phyloP scores from a whole-genome alignment of 2,113 vertebrate genomes.

The Paedocypris sp. region DNA sequence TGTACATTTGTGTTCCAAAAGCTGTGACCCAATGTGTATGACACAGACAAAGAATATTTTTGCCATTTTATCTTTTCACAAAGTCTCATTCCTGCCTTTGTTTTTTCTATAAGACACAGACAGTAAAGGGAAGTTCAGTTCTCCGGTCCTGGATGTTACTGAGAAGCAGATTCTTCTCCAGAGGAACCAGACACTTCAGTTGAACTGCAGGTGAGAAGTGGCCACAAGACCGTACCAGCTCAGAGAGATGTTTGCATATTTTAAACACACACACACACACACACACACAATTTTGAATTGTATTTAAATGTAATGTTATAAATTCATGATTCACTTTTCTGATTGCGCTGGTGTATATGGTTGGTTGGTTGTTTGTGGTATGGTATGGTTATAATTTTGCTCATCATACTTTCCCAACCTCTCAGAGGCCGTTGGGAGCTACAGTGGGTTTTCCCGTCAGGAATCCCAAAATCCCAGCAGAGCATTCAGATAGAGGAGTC shows the following conservation, averaged over 20 bases:
- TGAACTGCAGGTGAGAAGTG: slow-evolving; percentile 81
- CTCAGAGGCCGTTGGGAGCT: slow-evolving; percentile 76
- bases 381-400: neutral
- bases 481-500: slow-evolving; percentile 61
- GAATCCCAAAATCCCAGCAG: slow-evolving; percentile 55
- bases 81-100: slow-evolving; percentile 30
- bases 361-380: too few relatives aligned
- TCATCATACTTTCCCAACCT: neutral
- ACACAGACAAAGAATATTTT: too few relatives aligned
- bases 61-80: too few relatives aligned
- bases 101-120: slow-evolving; percentile 45
- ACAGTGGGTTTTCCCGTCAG: slow-evolving; percentile 73
- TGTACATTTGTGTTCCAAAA: too few relatives aligned
- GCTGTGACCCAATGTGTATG: too few relatives aligned
- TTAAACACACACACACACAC: too few relatives aligned
- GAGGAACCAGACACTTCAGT: slow-evolving; percentile 70
- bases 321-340: too few relatives aligned
- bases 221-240: too few relatives aligned
- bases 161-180: slow-evolving; percentile 66
- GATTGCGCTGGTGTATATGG: too few relatives aligned
- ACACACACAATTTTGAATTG: too few relatives aligned
- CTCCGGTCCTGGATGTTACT: slow-evolving; percentile 73
- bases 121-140: slow-evolving; percentile 64
- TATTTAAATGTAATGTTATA: too few relatives aligned
- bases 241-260: too few relatives aligned